Evolutionary conservation across 2,113 vertebrate species (phyloP), one percentile per base, ranked within the genome.

Genomic region (Neomonachus schauinslandi): DNA sequence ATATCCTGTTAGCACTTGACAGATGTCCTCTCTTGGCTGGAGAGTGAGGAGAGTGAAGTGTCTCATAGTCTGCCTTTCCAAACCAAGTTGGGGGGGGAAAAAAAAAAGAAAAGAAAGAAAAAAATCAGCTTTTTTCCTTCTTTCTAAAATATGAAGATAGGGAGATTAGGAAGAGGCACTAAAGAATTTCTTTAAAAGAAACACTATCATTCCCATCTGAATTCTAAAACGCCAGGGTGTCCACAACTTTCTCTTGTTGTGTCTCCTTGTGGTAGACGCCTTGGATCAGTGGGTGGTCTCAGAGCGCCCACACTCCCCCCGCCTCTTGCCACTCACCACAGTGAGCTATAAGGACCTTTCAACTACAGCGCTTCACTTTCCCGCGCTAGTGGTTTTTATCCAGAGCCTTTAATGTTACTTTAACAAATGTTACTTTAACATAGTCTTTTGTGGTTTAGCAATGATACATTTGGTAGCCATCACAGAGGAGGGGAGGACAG

Each of bases 391-490:
- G 99, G 97, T 99, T 99, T 98, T 97, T 96, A 98, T 97, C 96
- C 97, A 98, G 98, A 98, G 94, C 97, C 96, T 98, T 98, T 98
- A 98, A 99, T 98, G 97, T 98, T 98, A 97, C 98, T 98, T 98
- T 99, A 99, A 99, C 98, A 99, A 99, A 99, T 98, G 98, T 98
- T 98, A 92, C 98, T 99, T 99, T 98, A 99, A 98, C 97, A 28
- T 98, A 98, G 98, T 98, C 98, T 98, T 99, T 99, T 99, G 99
- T 98, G 99, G 99, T 99, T 98, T 98, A 98, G 98, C 98, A 99
- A 99, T 99, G 99, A 99, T 98, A 99, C 96, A 99, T 98, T 98
- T 98, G 97, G 98, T 99, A 98, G 98, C 98, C 98, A 98, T 98
- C 97, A 97, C 98, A 95, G 97, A 98, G 98, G 98, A 97, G 97